These are phyloP conservation scores for Columba guinea DNA, from an alignment of 2,797 vertebrate genomes.

Conservation along the genomic window DNA sequence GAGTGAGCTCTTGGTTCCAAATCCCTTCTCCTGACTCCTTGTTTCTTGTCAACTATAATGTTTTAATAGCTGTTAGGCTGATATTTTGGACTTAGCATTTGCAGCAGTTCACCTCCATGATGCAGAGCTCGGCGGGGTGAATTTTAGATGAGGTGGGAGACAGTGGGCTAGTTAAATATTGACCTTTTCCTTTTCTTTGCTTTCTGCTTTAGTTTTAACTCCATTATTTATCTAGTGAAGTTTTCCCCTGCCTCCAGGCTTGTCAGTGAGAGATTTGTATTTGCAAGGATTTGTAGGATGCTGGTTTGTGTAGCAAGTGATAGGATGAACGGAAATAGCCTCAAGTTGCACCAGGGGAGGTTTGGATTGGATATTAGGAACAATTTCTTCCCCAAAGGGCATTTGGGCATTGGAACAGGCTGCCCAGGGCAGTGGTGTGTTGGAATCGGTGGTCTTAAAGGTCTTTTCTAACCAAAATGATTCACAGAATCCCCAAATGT, in stretches of 20 bases:
- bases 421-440: no score
- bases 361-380: no score
- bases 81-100: not conserved
- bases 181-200: not conserved
- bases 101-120: not conserved
- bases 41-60: not conserved
- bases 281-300: not conserved
- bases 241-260: not conserved
- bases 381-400: no score
- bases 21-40: not conserved
- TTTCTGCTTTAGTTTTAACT: not conserved
- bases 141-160: not conserved
- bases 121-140: not conserved
- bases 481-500: no score
- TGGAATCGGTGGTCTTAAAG: no score
- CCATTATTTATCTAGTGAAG: fast-evolving
- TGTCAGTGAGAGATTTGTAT: not conserved
- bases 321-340: no score
- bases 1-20: not conserved
- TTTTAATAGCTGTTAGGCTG: not conserved
- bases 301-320: not conserved
- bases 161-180: not conserved
- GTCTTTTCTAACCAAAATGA: no score
- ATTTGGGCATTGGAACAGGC: no score
- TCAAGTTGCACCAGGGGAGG: no score